Base-by-base conservation (phyloP, 2,797 vertebrate species). In the Nasua narica region DNA sequence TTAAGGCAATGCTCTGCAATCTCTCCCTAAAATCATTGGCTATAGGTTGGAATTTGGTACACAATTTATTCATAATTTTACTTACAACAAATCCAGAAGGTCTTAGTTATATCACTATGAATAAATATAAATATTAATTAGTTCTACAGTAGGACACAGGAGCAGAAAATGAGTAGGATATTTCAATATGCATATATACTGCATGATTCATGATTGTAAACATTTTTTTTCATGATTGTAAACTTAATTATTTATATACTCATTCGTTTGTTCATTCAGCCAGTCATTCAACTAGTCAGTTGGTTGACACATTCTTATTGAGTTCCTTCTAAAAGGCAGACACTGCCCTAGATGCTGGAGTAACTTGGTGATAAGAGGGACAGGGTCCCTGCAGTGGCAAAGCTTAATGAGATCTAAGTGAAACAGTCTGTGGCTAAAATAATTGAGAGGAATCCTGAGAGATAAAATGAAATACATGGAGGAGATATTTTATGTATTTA, bases 121-220 rank as follows among this genome's bases (percentile, higher is more conserved):
- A 91, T 79, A 91, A 56, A 79, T 86, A 84, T 35, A 86, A 89
- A 84, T 43, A 52, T 48, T 50, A 94, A 91, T 60, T 58, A 67
- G 52, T 65, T 96, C 7, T 87, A 48, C 32, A 81, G 27, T 46
- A 93, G n/a, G n/a, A 16, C 19, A 76, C 1, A 79, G 77, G 25
- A 18, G 12, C 19, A 72, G 18, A 82, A 85, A 89, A 74, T 78
- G 35, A 87, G 4, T 43, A 46, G 1, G 10, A 54, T 88, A 43
- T 90, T 2, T 82, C 85, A 90, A 56, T 90, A 76, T 72, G 1
- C 1, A 46, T n/a, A 69, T 48, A 29, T 23, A n/a, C 3, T 70
- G 2, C 58, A 32, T 90, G 7, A 81, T 35, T 94, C 3, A 54
- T 19, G 29, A 81, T 21, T 43, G 1, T 58, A 78, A 70, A 70